phyloP scores from a whole-genome alignment of 2,113 vertebrate genomes.

The Lepisosteus oculatus region DNA sequence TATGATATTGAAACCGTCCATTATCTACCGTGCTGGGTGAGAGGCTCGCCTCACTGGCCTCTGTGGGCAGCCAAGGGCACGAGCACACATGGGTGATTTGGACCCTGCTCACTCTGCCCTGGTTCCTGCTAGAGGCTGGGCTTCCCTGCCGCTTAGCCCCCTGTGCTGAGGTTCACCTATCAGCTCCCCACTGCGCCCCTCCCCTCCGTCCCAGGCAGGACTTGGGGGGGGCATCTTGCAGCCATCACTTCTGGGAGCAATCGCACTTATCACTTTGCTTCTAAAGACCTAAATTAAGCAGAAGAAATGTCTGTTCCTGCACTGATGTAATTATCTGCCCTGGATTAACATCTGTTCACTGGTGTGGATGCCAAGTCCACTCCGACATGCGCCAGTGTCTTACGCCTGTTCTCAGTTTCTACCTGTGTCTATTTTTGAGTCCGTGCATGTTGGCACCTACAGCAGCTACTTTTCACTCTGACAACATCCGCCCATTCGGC shows the following conservation, averaged over 20 bases:
- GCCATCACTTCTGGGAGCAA: constrained; percentile 51
- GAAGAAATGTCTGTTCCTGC: constrained; percentile 71
- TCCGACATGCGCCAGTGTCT: constrained; percentile 59
- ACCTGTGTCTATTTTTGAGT: constrained; percentile 59
- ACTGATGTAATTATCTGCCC: constrained; percentile 76
- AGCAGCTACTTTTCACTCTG: constrained; percentile 58
- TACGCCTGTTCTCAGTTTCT: constrained; percentile 47
- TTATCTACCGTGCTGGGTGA: too few relatives aligned
- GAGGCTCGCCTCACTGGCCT: too few relatives aligned
- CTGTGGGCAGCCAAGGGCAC: too few relatives aligned
- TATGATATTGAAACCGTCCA: too few relatives aligned
- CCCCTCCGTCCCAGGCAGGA: constrained; percentile 46
- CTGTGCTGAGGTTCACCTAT: constrained; percentile 41
- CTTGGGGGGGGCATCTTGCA: constrained; percentile 46
- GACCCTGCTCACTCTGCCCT: constrained; percentile 14
- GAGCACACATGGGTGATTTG: background rate
- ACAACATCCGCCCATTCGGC: constrained; percentile 65
- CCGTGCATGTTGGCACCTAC: constrained; percentile 65
- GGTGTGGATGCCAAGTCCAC: constrained; percentile 63
- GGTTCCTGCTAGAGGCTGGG: constrained; percentile 9
- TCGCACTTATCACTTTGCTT: constrained; percentile 48
- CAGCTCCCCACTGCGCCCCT: constrained; percentile 44
- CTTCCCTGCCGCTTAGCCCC: constrained; percentile 41
- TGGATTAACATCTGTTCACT: constrained; percentile 75
- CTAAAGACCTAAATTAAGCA: constrained; percentile 71